These are phyloP conservation scores for Hippocampus comes DNA, from an alignment of 2,113 vertebrate genomes.

Conservation along the genomic window DNA sequence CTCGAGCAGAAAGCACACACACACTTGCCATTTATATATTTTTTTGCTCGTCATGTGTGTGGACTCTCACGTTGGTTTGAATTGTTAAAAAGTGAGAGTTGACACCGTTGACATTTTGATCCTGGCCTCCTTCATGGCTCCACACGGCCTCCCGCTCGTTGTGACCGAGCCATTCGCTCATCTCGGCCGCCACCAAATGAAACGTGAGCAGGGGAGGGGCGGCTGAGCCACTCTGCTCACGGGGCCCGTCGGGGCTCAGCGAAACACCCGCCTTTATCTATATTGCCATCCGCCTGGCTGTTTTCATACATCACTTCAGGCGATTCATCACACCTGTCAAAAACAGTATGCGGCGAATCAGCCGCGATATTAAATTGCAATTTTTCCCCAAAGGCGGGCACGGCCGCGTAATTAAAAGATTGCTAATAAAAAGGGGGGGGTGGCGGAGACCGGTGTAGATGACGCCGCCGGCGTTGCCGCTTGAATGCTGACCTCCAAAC, in stretches of 20 bases:
- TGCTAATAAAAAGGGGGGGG: constrained; percentile 72
- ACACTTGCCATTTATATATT: too few species aligned
- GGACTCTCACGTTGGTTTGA: background rate
- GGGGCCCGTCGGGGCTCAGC: constrained; percentile 61
- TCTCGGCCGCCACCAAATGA: constrained; percentile 63
- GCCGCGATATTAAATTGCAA: constrained; percentile 75
- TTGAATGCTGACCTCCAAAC: constrained; percentile 83
- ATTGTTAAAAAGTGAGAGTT: too few species aligned
- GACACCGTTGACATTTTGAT: constrained; percentile 25
- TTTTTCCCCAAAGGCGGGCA: constrained; percentile 63
- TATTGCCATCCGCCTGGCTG: constrained; percentile 76
- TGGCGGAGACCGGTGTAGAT: constrained; percentile 70
- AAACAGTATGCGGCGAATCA: constrained; percentile 75
- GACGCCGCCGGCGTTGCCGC: constrained; percentile 64
- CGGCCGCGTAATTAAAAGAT: constrained; percentile 74
- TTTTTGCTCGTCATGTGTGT: background rate
- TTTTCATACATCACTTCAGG: constrained; percentile 77
- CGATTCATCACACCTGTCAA: constrained; percentile 77
- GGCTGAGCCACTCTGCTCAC: constrained; percentile 35
- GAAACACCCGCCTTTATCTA: constrained; percentile 73
- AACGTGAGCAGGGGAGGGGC: constrained; percentile 56
- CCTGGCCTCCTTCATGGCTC: constrained; percentile 40
- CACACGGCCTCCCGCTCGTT: constrained; percentile 27
- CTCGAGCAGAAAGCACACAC: background rate
- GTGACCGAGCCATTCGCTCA: constrained; percentile 59